Evolutionary conservation across 2,113 vertebrate species (phyloP), one percentile per base, ranked within the genome.

Genomic region (Chlamydotis undulata): DNA sequence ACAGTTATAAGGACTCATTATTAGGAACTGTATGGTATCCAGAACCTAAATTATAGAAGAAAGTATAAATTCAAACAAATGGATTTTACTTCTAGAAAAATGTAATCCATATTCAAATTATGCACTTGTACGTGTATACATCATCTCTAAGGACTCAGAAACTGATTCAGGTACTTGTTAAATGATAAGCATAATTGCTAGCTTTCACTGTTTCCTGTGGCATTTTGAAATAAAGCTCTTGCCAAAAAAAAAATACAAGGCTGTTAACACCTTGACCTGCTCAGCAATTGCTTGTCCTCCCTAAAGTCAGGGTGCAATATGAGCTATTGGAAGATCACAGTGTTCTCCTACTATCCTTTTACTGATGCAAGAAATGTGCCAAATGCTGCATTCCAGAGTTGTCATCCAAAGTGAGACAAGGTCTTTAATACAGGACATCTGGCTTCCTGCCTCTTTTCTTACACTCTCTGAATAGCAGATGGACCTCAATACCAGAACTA

Each of bases 331-430:
- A 91, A 81, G 64, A 93, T 86, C 61, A 41, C 25, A 61, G 26
- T 23, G 26, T 43, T 85, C 69, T 93, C 29, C 49, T 81, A 33
- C 83, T 41, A 41, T 35, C 57, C 29, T 83, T 70, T 96, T 92
- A 81, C 73, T 26, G 61, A 94, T 93, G 87, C 69, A 90, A 84
- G 70, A 61, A 71, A 61, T 29, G 74, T 93, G 84, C 90, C 75
- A 75, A 96, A 83, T 0, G 0, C 49, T 77, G 83, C 50, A 14
- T 87, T 87, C 88, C 75, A 39, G 69, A 74, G 35, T 17, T 93
- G 87, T 64, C 88, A 69, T 33, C 68, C 79, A 35, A 83, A 73
- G 84, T 16, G 71, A 94, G 84, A 86, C 82, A 71, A 95, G 76
- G 87, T 84, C 85, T 94, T 92, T 83, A 83, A 53, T 33, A 71